A percentile compares a stretch with the other conserved stretches of the same genome.
Evolutionary conservation across 2,888 invertebrate species (phyloP).

Genomic region (Orchesellides sinensis): DNA sequence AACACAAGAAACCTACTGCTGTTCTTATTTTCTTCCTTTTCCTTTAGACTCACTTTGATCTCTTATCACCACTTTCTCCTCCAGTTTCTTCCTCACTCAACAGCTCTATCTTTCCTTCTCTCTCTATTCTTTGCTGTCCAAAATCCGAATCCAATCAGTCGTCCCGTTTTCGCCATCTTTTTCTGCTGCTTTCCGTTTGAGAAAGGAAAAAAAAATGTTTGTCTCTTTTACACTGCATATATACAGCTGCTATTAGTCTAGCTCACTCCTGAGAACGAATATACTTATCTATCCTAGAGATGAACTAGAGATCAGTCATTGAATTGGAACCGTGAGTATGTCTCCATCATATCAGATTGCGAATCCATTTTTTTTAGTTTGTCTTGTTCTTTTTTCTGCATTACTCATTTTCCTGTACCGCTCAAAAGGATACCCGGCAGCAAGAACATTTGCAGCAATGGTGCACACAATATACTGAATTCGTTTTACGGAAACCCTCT

Average conservation of each 20-base stretch:
- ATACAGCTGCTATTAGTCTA: no score
- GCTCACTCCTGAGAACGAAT: no score
- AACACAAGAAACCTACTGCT: slow-evolving; percentile 8
- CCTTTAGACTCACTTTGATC: slow-evolving; percentile 40
- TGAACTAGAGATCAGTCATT: slow-evolving; percentile 16
- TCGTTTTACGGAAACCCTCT: slow-evolving; percentile 23
- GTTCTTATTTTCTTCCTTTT: slow-evolving; percentile 16
- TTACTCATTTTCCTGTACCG: slow-evolving; percentile 35
- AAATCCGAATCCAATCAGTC: slow-evolving; percentile 73
- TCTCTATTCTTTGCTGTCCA: slow-evolving; percentile 36
- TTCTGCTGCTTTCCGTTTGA: neutral
- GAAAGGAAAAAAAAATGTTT: slow-evolving; percentile 50
- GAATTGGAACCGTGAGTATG: slow-evolving; percentile 6
- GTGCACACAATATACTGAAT: neutral
- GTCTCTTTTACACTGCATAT: slow-evolving; percentile 12
- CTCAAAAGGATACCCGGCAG: slow-evolving; percentile 36
- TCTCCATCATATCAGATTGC: slow-evolving; percentile 31
- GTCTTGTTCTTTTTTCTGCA: slow-evolving; percentile 27
- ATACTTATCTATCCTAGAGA: neutral
- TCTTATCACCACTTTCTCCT: slow-evolving; percentile 15
- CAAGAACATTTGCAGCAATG: neutral
- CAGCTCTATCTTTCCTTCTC: neutral
- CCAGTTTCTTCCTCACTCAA: slow-evolving; percentile 17
- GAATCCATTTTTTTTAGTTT: slow-evolving; percentile 40
- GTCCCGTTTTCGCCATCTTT: slow-evolving; percentile 64